Base-by-base conservation (phyloP, 2,113 vertebrate species). In the Nibea coibor region DNA sequence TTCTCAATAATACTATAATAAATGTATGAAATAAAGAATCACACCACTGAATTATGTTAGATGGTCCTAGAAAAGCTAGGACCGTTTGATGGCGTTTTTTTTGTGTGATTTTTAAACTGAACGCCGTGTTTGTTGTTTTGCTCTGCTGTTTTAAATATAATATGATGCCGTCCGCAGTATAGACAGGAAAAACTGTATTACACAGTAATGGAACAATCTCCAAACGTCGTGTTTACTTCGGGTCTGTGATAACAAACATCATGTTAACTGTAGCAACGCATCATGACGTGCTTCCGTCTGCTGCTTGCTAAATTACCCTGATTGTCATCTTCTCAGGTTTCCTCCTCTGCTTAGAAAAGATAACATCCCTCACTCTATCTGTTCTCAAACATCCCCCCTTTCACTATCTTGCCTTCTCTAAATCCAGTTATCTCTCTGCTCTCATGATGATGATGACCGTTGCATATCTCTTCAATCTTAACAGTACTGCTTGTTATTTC, bases 281-380 rank as follows among this genome's bases (percentile, higher is more conserved):
- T 89, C 87, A 56, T 84, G 89, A 92, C 70, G 82, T 11, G 76
- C 86, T 93, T 93, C 92, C 89, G 89, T 92, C 87, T 90, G 92
- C 83, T 82, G 88, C 89, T 92, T 87, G 86, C 88, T 91, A 92
- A 94, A 92, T 93, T 91, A 89, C 87, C 64, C 88, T 87, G 93
- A 94, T 94, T 93, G 92, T 90, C 92, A 94, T 93, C 92, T 94
- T 89, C 92, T 93, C 87, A 92, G 89, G 92, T 93, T 94, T 94
- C 92, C 93, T 94, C 89, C 90, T 92, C 93, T 94, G 93, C 88
- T 83, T 59, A 82, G 88, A 86, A 75, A 88, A 93, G 93, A 94
- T 94, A 94, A 93, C 90, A 91, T 91, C 90, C 91, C 87, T 89
- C 84, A 69, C 86, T 92, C 88, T 94, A 90, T 94, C 93, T 92